Conservation (phyloP, 2,797 vertebrate species). For the Spinibarbus caldwelli region DNA sequence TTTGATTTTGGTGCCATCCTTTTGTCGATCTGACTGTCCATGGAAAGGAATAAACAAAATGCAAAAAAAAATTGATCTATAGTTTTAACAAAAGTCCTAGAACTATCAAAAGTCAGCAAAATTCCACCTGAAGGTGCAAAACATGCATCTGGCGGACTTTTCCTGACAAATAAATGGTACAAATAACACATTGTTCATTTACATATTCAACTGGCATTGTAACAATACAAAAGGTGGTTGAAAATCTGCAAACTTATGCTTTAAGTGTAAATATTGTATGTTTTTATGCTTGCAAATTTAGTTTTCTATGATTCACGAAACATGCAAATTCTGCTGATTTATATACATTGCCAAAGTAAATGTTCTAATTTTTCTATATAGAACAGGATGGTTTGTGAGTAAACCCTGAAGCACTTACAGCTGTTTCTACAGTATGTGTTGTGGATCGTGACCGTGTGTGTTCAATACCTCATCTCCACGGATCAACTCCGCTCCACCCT, state of each 20-base stretch:
- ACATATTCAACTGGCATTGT: too few relatives aligned
- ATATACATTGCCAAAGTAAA: background rate
- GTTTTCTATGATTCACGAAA: background rate
- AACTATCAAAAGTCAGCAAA: background rate
- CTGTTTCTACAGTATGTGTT: background rate
- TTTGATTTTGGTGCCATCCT: background rate
- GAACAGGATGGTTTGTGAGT: background rate
- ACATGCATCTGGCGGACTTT: background rate
- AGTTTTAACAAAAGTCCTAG: background rate
- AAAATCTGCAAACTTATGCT: background rate
- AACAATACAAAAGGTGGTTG: background rate
- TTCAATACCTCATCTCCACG: slow-evolving; percentile 89
- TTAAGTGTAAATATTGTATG: background rate
- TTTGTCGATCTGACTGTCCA: background rate
- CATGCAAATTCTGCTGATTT: background rate
- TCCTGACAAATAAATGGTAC: background rate
- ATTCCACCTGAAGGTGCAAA: background rate
- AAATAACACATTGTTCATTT: too few relatives aligned
- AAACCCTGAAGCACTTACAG: background rate
- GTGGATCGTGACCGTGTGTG: background rate
- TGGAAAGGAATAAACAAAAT: background rate
- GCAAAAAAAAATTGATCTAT: background rate
- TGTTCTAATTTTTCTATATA: background rate
- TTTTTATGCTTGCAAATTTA: too few relatives aligned
- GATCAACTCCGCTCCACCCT: slow-evolving; percentile 83